Conservation (phyloP, 1,140 invertebrate species). For the Lucilia cuprina region DNA sequence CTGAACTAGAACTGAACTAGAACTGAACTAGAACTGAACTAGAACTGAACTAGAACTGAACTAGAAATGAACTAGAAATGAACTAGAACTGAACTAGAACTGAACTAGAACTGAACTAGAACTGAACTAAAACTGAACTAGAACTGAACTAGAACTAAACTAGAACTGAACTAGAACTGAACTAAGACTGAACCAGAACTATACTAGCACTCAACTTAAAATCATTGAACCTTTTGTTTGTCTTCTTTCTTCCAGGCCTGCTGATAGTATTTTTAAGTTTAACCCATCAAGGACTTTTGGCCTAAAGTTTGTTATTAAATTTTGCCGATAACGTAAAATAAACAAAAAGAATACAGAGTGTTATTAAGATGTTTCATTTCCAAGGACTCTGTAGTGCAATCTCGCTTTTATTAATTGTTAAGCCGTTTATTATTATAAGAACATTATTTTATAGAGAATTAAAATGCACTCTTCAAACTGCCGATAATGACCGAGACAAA, state of each 20-base stretch:
- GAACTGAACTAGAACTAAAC: too few species aligned
- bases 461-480: background rate
- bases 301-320: slow-evolving; percentile 26
- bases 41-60: too few species aligned
- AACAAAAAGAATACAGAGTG: background rate
- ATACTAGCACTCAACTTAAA: too few species aligned
- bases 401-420: slow-evolving; percentile 26
- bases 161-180: too few species aligned
- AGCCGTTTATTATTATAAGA: slow-evolving; percentile 8
- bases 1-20: too few species aligned
- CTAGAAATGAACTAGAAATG: too few species aligned
- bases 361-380: background rate
- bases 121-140: too few species aligned
- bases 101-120: too few species aligned
- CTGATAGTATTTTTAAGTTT: slow-evolving; percentile 37
- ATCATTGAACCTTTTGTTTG: too few species aligned
- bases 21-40: too few species aligned
- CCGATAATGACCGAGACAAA: background rate
- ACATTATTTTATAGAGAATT: background rate
- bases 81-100: too few species aligned
- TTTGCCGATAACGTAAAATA: background rate
- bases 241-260: slow-evolving; percentile 37
- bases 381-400: slow-evolving; percentile 23
- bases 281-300: slow-evolving; percentile 12
- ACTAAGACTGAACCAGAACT: too few species aligned